Base-by-base conservation (phyloP, 2,113 vertebrate genomes). In the Telmatochromis brichardi region DNA sequence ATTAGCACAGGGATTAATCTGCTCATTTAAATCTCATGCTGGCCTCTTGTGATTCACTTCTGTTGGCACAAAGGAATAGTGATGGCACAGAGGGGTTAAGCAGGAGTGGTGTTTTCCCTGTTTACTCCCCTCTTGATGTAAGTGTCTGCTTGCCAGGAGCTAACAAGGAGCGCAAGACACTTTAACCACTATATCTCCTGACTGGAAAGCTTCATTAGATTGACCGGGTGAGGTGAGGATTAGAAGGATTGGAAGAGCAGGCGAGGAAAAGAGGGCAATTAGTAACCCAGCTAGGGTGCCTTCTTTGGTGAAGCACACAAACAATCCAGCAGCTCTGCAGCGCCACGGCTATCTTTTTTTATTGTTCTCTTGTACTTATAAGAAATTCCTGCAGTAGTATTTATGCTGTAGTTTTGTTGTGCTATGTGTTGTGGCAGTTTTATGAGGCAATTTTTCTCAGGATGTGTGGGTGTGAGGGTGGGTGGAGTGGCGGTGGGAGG, bases 1-100 rank as follows among this genome's bases (percentile, higher is more conserved):
- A 91, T 94, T 94, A 95, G 87, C 89, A 86, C 14, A 40, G 89
- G 91, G 85, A 91, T 92, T 95, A 93, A 95, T 93, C 82, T 50
- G 88, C 85, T 92, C 87, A 89, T 94, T 96, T 93, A 88, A 91
- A 91, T 92, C 89, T 87, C 78, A 81, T 35, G 71, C 82, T 19
- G 31, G 53, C 86, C 85, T 80, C 73, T 63, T 81, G 86, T 87
- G 91, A 93, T 93, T 92, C 87, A 87, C 89, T 84, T 90, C 76
- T 79, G 21, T 82, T 42, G 83, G 84, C 68, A 83, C 79, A 89
- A 57, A 86, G 71, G 81, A 87, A 63, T 76, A 19, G 82, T 76
- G 87, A 81, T 15, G 35, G 85, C 17, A 4, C 81, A 21, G 51
- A 35, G 17, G n/a, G 54, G 57, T 81, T 82, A 79, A 82, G 28